Percentiles rank a stretch among this genome's conserved stretches.
These are phyloP conservation scores for Daptonema setosum DNA, from an alignment of 2,888 invertebrate species.

Conservation along the genomic window DNA sequence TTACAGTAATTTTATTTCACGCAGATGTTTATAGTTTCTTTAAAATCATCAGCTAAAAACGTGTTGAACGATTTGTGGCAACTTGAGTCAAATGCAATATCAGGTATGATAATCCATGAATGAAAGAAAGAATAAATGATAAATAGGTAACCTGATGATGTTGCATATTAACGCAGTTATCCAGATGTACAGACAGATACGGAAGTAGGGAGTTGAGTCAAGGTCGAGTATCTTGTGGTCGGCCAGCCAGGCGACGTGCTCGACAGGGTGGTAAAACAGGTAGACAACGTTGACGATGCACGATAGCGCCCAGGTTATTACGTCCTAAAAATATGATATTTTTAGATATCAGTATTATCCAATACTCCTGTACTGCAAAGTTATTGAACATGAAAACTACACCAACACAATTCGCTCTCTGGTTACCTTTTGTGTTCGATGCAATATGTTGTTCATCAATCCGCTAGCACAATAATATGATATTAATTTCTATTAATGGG, in stretches of 20 bases:
- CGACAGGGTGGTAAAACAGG: conserved; percentile 3
- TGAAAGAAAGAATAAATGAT: no score
- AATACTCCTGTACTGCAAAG: no score
- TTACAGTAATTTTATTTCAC: no score
- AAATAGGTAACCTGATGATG: conserved; percentile 3
- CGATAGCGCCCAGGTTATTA: background rate
- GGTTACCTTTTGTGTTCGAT: no score
- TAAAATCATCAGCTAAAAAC: background rate
- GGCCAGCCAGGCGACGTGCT: conserved; percentile 7
- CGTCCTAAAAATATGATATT: background rate
- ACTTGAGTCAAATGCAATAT: no score
- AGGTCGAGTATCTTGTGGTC: background rate
- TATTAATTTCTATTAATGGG: no score
- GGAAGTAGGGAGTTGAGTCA: background rate
- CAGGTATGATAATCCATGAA: background rate
- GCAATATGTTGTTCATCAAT: no score
- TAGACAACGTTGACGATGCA: background rate
- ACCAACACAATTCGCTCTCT: no score
- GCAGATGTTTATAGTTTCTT: no score
- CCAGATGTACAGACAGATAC: conserved; percentile 1
- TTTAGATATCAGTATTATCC: no score
- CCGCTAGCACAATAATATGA: no score
- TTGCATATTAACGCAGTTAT: background rate
- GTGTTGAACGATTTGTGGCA: no score
- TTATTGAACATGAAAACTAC: background rate